Conservation (phyloP, 2,888 invertebrate species). For the Tipula helvola region DNA sequence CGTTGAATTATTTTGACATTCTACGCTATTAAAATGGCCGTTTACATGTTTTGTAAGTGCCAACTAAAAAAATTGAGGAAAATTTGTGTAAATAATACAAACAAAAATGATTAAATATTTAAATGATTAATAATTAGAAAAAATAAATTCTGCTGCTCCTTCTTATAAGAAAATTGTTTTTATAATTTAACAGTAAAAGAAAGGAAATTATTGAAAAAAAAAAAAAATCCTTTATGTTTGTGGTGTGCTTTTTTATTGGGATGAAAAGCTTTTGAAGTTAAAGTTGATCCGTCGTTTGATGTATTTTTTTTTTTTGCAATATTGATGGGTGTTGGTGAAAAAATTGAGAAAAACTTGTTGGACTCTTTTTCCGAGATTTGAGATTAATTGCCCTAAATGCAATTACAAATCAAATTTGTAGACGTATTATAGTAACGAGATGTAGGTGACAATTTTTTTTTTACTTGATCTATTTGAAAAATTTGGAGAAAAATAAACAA, state of each 20-base stretch:
- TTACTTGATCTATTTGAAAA: background rate
- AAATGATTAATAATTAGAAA: background rate
- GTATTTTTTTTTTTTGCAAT: background rate
- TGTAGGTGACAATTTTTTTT: background rate
- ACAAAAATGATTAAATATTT: background rate
- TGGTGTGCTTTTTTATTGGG: background rate
- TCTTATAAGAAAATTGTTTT: background rate
- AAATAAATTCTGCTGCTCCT: background rate
- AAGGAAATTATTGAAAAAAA: background rate
- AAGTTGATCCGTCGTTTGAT: background rate
- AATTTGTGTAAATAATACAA: background rate
- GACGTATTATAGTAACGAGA: background rate
- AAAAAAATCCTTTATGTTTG: background rate
- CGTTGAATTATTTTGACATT: conserved; percentile 37
- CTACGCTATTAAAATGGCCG: conserved; percentile 66
- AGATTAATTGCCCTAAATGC: background rate
- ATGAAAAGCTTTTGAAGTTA: background rate
- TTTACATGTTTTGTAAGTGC: conserved; percentile 87
- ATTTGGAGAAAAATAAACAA: background rate
- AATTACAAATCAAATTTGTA: background rate
- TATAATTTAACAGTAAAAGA: background rate
- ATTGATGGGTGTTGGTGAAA: background rate
- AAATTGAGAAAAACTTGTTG: background rate
- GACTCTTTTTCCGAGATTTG: background rate
- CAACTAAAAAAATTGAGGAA: conserved; percentile 22